These are phyloP conservation scores for Agapornis canus DNA, from an alignment of 2,797 vertebrate genomes.

Conservation along the genomic window DNA sequence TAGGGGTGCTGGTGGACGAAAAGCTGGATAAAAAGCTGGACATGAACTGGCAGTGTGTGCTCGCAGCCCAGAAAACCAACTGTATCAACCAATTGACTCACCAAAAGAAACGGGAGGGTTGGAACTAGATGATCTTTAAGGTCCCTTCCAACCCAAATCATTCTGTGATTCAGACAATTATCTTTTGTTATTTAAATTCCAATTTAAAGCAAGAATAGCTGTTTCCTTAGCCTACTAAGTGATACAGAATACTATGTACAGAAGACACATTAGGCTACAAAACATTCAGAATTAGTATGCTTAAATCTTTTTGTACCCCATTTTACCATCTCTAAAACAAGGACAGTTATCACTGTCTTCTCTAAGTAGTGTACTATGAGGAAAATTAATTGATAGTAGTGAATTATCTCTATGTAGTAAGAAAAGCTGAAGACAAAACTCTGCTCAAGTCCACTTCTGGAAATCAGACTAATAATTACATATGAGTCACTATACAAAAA, in stretches of 20 bases:
- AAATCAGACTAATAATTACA: neutral
- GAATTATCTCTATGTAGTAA: neutral
- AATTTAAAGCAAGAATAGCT: neutral
- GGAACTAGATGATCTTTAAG: neutral
- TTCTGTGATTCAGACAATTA: neutral
- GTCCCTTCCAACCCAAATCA: neutral
- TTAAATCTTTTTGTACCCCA: neutral
- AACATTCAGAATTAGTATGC: neutral
- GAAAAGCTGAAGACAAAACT: neutral
- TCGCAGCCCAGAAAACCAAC: neutral
- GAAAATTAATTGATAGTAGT: neutral
- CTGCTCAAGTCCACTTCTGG: neutral
- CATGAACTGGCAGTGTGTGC: accelerated
- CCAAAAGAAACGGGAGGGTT: neutral
- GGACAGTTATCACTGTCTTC: neutral
- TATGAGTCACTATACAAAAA: neutral
- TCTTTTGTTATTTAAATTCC: neutral
- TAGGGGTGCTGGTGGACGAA: neutral
- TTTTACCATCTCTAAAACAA: neutral
- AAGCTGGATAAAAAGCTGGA: neutral
- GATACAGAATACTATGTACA: neutral
- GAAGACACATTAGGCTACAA: neutral
- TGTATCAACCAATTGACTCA: accelerated
- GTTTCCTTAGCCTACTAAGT: neutral
- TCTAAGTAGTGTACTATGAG: neutral